Conservation (phyloP, 2,797 vertebrate species). For the Gila robusta region DNA sequence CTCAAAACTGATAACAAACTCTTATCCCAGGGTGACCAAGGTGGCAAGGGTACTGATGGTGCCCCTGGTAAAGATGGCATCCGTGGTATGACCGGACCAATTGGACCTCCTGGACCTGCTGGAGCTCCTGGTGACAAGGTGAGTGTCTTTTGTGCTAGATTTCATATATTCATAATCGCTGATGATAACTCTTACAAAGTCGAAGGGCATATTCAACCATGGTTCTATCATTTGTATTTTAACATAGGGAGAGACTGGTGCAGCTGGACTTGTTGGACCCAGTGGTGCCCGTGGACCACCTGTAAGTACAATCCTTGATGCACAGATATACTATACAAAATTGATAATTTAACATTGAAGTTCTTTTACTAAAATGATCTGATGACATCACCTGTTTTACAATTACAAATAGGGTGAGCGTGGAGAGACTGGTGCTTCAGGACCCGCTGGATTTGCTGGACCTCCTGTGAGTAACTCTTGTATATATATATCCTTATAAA, state of each 20-base stretch:
- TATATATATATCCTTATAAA: neutral
- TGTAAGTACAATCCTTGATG: slow-evolving; percentile 79
- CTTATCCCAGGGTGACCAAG: slow-evolving; percentile 87
- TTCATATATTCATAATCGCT: neutral
- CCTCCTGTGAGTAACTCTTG: slow-evolving; percentile 89
- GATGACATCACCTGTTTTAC: slow-evolving; percentile 32
- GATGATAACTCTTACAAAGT: neutral
- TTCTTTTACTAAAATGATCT: neutral
- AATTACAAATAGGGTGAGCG: slow-evolving; percentile 87
- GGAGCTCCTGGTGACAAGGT: slow-evolving; percentile 94
- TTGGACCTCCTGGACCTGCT: slow-evolving; percentile 93
- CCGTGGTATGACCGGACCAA: slow-evolving; percentile 94
- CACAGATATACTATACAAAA: neutral
- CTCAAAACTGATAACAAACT: slow-evolving; percentile 35
- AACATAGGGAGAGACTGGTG: slow-evolving; percentile 88
- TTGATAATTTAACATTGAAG: neutral
- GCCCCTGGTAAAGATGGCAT: slow-evolving; percentile 91
- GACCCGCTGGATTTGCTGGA: slow-evolving; percentile 96
- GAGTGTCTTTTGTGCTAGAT: slow-evolving; percentile 32
- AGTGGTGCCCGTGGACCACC: slow-evolving; percentile 89
- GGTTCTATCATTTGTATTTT: slow-evolving; percentile 1
- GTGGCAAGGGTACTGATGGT: slow-evolving; percentile 91
- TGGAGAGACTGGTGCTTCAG: slow-evolving; percentile 91
- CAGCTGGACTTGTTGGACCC: slow-evolving; percentile 84
- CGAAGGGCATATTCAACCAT: neutral